phyloP scores from a whole-genome alignment of 2,888 invertebrate species.

The Oxyscelio sp. region DNA sequence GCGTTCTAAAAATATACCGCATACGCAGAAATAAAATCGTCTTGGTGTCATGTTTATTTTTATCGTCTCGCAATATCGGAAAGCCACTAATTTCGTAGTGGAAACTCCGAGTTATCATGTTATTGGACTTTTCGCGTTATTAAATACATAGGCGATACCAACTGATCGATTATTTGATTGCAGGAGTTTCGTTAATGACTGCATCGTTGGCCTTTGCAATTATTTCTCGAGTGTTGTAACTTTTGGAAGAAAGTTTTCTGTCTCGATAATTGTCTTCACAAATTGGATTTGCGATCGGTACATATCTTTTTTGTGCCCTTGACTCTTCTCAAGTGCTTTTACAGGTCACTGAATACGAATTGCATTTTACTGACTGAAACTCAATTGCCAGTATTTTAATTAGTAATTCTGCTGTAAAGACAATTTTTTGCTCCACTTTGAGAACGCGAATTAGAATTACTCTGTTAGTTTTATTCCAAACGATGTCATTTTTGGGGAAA shows the following conservation, averaged over 20 bases:
- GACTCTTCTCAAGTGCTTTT: neutral
- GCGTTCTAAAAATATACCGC: slow-evolving; percentile 8
- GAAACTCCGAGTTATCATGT: slow-evolving; percentile 1
- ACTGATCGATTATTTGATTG: slow-evolving; percentile 2
- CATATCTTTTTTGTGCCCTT: neutral
- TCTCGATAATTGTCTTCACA: too few relatives aligned
- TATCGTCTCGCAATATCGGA: slow-evolving; percentile 8
- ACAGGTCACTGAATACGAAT: neutral
- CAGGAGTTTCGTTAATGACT: neutral
- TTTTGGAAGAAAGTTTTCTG: neutral
- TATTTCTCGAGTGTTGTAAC: neutral
- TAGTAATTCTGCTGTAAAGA: neutral
- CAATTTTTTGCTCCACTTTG: neutral
- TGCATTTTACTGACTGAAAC: neutral
- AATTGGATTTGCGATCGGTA: neutral
- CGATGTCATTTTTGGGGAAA: neutral
- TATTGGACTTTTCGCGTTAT: slow-evolving; percentile 6
- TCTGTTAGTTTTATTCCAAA: neutral
- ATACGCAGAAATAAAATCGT: slow-evolving; percentile 37
- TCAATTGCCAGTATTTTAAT: neutral
- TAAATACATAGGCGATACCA: neutral
- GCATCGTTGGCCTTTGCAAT: neutral
- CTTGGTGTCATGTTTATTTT: slow-evolving; percentile 35
- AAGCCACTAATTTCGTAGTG: slow-evolving; percentile 10
- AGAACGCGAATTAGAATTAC: neutral